These are phyloP conservation scores for Lepus oiostolus DNA, from an alignment of 2,797 vertebrate genomes.

Conservation along the genomic window DNA sequence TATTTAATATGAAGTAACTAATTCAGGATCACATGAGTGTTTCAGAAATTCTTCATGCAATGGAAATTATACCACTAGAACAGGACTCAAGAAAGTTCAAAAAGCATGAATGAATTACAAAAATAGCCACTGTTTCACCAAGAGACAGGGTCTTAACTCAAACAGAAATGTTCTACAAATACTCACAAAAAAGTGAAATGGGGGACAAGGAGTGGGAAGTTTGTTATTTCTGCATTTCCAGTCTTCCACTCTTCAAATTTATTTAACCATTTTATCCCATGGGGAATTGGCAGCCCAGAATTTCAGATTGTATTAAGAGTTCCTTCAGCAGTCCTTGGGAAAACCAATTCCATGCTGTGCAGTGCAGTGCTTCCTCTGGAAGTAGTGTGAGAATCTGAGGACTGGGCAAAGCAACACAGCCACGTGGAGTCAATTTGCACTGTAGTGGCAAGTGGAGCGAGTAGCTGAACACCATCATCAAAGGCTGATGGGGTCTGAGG, in stretches of 20 bases:
- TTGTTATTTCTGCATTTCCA: background rate
- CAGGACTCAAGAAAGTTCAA: background rate
- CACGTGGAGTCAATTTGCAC: background rate
- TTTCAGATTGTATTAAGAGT: background rate
- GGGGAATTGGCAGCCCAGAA: background rate
- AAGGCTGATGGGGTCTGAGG: background rate
- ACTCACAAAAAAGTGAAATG: background rate
- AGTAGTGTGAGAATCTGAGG: background rate
- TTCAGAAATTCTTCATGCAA: constrained; percentile 4
- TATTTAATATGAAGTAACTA: background rate
- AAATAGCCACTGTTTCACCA: background rate
- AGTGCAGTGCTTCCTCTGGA: background rate
- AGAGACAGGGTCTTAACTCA: background rate
- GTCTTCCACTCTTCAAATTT: background rate
- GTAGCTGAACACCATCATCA: background rate
- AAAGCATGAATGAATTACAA: background rate
- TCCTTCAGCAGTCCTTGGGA: background rate
- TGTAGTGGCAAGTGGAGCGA: background rate
- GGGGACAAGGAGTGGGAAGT: background rate
- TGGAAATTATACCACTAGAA: background rate
- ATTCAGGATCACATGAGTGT: background rate
- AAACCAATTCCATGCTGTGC: background rate
- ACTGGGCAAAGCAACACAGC: background rate
- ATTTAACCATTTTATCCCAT: background rate
- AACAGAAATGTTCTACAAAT: background rate